Conservation (phyloP, 2,888 invertebrate genomes). For the Acrobasis consociella region DNA sequence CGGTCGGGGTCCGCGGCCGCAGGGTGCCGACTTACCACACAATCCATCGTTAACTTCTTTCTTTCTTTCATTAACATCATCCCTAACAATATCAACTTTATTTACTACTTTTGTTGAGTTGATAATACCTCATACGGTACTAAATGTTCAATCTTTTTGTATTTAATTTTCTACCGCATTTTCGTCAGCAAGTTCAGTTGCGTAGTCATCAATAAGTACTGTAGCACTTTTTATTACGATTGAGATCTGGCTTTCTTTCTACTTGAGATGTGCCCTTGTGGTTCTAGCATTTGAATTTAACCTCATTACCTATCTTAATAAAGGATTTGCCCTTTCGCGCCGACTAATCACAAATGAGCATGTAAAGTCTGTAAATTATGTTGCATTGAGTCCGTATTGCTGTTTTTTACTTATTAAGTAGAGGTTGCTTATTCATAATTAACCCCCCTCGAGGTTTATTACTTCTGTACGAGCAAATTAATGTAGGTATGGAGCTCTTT, state of each 20-base stretch:
- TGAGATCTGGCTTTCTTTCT: slow-evolving; percentile 52
- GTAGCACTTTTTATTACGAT: slow-evolving; percentile 58
- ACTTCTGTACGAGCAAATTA: slow-evolving; percentile 75
- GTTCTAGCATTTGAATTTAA: slow-evolving; percentile 64
- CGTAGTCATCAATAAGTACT: slow-evolving; percentile 55
- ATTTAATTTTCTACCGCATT: slow-evolving; percentile 77
- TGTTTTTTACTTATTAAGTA: slow-evolving; percentile 69
- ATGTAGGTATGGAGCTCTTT: slow-evolving; percentile 53
- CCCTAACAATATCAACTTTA: slow-evolving; percentile 72
- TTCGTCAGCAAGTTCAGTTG: slow-evolving; percentile 68
- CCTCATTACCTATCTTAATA: slow-evolving; percentile 84
- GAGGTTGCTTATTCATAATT: slow-evolving; percentile 80
- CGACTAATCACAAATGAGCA: slow-evolving; percentile 82
- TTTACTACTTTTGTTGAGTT: slow-evolving; percentile 56
- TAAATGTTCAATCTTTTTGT: slow-evolving; percentile 76
- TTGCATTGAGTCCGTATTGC: slow-evolving; percentile 77
- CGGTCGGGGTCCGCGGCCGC: slow-evolving; percentile 80
- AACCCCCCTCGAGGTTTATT: slow-evolving; percentile 79
- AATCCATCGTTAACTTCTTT: slow-evolving; percentile 83
- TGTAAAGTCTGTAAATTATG: slow-evolving; percentile 82
- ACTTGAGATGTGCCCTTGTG: slow-evolving; percentile 52
- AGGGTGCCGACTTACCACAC: slow-evolving; percentile 83
- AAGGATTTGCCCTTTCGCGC: slow-evolving; percentile 83
- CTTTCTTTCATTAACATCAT: slow-evolving; percentile 76
- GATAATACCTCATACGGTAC: slow-evolving; percentile 60